phyloP scores from a whole-genome alignment of 1,140 invertebrate species.

The Pachyrhynchus sulphureomaculatus region DNA sequence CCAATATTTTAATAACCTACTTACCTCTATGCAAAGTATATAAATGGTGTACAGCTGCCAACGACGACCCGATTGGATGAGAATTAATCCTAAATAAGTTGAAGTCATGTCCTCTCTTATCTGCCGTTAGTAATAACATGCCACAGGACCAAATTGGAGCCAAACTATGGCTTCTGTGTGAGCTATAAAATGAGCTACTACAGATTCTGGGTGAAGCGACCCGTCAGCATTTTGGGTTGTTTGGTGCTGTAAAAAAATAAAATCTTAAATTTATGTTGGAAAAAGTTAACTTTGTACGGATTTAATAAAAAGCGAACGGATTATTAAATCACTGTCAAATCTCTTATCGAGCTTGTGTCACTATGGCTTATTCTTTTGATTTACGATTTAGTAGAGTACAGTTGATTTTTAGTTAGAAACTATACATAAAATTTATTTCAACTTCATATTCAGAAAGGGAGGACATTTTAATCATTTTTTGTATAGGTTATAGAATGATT shows the following conservation, averaged over 20 bases:
- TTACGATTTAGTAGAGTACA: too few relatives aligned
- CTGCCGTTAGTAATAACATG: constrained; percentile 87
- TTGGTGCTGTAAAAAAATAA: constrained; percentile 34
- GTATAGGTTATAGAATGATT: too few relatives aligned
- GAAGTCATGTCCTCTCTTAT: constrained; percentile 93
- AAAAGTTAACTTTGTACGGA: too few relatives aligned
- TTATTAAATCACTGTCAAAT: too few relatives aligned
- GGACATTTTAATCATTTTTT: too few relatives aligned
- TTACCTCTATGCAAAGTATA: constrained; percentile 85
- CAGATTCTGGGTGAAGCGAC: constrained; percentile 57
- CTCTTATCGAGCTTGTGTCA: neutral
- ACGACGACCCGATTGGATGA: constrained; percentile 82
- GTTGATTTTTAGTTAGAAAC: too few relatives aligned
- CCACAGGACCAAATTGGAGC: constrained; percentile 91
- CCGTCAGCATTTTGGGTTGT: constrained; percentile 47
- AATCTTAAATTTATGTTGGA: too few relatives aligned
- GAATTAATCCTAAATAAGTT: constrained; percentile 93
- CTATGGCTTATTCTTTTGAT: neutral
- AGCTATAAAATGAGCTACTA: constrained; percentile 93
- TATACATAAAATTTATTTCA: too few relatives aligned
- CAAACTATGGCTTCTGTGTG: constrained; percentile 90
- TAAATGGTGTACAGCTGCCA: constrained; percentile 93
- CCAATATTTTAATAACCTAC: too few relatives aligned
- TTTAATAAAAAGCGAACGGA: too few relatives aligned
- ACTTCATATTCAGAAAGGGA: too few relatives aligned